Percentiles rank a stretch among this genome's conserved stretches.
phyloP scores from a whole-genome alignment of 2,888 invertebrate species.

The Bugulina stolonifera region DNA sequence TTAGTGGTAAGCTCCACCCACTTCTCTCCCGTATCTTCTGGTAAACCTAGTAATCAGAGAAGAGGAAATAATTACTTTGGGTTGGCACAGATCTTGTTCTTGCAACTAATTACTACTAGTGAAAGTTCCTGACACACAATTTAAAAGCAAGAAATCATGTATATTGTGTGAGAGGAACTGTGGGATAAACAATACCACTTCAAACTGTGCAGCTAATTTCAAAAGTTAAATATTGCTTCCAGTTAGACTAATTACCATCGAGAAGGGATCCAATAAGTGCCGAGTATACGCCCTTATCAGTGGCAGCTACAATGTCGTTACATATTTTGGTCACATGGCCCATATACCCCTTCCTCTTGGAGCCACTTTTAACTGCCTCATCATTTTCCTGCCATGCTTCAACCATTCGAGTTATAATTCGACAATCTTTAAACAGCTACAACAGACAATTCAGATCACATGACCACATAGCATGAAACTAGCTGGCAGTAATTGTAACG shows the following conservation, averaged over 20 bases:
- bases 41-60: not conserved
- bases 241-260: too few species aligned
- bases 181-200: too few species aligned
- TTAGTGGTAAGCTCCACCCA: not conserved
- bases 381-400: conserved; percentile 76
- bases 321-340: conserved; percentile 61
- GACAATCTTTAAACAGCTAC: conserved; percentile 73
- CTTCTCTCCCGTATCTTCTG: not conserved
- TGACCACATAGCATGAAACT: not conserved
- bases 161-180: too few species aligned
- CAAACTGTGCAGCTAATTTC: too few species aligned
- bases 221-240: too few species aligned
- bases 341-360: conserved; percentile 59
- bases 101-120: too few species aligned
- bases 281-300: conserved; percentile 52
- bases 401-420: conserved; percentile 71
- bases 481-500: not conserved
- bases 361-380: not conserved
- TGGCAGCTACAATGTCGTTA: conserved; percentile 54
- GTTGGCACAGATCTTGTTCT: too few species aligned
- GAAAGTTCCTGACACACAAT: too few species aligned
- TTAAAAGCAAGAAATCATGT: too few species aligned
- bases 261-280: conserved; percentile 50
- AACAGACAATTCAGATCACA: too few species aligned
- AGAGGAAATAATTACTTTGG: too few species aligned